Evolutionary conservation across 1,140 invertebrate genomes (phyloP), one percentile per base, ranked within the genome.

Genomic region (Drosophila arawakana): DNA sequence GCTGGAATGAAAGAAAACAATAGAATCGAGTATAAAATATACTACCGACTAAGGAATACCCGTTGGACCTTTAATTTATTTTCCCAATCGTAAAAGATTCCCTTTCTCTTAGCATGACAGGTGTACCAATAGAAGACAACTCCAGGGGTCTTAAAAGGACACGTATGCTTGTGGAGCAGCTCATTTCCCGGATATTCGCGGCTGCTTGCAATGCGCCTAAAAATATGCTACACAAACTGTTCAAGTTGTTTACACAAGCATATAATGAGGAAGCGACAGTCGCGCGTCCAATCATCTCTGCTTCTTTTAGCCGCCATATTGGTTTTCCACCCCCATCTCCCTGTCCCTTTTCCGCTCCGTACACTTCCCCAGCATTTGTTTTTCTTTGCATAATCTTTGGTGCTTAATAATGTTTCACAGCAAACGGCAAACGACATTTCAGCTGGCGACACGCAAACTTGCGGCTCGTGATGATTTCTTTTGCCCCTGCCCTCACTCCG

Each of bases 351-450:
- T 21, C 18, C 11, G 4, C 8, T n/a, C 39, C 13, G n/a, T 47
- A 34, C 58, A 30, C 44, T 46, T 47, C 21, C 35, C 21, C 46
- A 71, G 41, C 78, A 71, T 78, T 71, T 84, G 75, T 70, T 84
- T 72, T 89, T 89, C 74, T 59, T 49, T 67, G 71, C 74, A 72
- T 80, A 89, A 83, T 81, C 80, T 82, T 77, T 72, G 59, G 68
- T 61, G 67, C 71, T 79, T 88, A 82, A 88, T 88, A 88, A 76
- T 78, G 58, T 74, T 75, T 80, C 61, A 30, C 25, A 70, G 58
- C 55, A 49, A 18, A 70, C 8, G 30, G 39, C 10, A 11, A 30
- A 11, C 50, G 67, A 66, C 68, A 71, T 73, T 69, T 61, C 47
- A 49, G 71, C 52, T 50, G 60, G 52, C 43, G 66, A 68, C 83